phyloP scores from a whole-genome alignment of 2,113 vertebrate genomes.

The Galeopterus variegatus region DNA sequence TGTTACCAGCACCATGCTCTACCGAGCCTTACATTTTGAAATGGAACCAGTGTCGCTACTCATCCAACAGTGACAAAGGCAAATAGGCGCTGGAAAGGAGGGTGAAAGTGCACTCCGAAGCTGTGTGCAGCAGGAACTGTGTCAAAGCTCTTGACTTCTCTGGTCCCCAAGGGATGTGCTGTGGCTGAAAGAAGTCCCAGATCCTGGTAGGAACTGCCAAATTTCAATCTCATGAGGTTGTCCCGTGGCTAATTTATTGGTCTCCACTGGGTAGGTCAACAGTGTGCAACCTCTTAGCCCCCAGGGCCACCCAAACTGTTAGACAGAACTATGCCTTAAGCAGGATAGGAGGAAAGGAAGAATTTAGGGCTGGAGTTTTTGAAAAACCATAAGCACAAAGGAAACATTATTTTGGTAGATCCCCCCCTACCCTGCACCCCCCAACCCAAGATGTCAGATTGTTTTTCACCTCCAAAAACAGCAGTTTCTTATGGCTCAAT shows the following conservation, averaged over 20 bases:
- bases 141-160: conserved; percentile 51
- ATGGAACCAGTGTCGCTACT: not conserved
- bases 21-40: not conserved
- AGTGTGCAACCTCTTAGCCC: not conserved
- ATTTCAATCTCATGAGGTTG: conserved; percentile 19
- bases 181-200: conserved; percentile 45
- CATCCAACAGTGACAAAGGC: not conserved
- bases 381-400: not conserved
- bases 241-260: not conserved
- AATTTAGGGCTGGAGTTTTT: not conserved
- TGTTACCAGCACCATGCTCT: too few species aligned
- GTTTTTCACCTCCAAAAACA: conserved; percentile 25
- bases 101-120: not conserved
- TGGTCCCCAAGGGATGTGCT: conserved; percentile 43
- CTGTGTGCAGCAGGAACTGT: not conserved
- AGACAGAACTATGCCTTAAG: not conserved
- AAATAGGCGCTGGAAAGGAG: not conserved
- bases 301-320: not conserved
- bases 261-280: not conserved
- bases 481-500: not conserved
- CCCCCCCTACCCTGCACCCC: not conserved
- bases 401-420: not conserved
- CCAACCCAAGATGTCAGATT: not conserved
- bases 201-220: not conserved
- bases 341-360: not conserved